Percentiles rank a stretch among this genome's conserved stretches.
phyloP scores from a whole-genome alignment of 2,797 vertebrate species.

The Leptoclinus maculatus region DNA sequence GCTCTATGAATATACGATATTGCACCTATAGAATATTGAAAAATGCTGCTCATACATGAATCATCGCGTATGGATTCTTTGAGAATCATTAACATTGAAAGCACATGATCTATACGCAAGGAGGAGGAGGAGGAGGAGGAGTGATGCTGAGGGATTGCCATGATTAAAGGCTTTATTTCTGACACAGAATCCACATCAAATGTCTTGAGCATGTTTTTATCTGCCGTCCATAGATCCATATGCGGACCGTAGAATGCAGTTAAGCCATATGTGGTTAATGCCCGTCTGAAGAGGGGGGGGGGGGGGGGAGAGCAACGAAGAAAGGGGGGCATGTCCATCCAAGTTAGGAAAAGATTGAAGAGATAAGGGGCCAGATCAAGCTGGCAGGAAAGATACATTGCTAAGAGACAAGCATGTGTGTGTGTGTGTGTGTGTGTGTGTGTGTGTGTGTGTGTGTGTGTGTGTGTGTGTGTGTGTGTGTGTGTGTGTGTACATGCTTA shows the following conservation, averaged over 20 bases:
- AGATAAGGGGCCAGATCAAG: constrained; percentile 60
- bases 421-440: background rate
- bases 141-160: constrained; percentile 29
- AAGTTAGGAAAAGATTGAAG: constrained; percentile 60
- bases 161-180: constrained; percentile 47
- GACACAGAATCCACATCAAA: constrained; percentile 55
- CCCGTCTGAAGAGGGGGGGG: constrained; percentile 6
- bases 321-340: constrained; percentile 18
- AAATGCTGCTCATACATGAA: background rate
- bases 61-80: background rate
- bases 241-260: constrained; percentile 43
- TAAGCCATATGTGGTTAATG: constrained; percentile 48
- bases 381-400: constrained; percentile 61
- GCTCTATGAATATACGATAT: background rate
- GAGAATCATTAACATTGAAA: constrained; percentile 25
- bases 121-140: constrained; percentile 6
- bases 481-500: background rate
- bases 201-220: constrained; percentile 41
- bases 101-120: constrained; percentile 27
- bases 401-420: constrained; percentile 20
- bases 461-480: constrained; percentile 5
- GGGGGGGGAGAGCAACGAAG: background rate
- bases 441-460: background rate
- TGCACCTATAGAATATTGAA: background rate
- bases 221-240: constrained; percentile 37